Evolutionary conservation across 2,797 vertebrate species (phyloP), one percentile per base, ranked within the genome.

Genomic region (Rhabdophis nuchalis): DNA sequence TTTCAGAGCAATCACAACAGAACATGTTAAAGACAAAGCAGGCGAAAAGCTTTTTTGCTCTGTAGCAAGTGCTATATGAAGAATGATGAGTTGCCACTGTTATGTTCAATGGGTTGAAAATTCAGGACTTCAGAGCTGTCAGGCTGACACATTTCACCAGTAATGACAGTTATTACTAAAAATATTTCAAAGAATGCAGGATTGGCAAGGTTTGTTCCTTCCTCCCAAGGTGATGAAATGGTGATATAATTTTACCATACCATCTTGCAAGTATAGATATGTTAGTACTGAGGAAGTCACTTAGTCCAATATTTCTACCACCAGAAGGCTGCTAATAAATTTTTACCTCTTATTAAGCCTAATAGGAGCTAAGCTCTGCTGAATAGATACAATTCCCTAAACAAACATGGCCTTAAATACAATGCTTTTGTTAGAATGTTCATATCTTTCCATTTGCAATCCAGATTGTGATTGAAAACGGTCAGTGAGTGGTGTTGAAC

Each of bases 201-300:
- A 82, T 87, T 72, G 89, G 92, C 92, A 95, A 92, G 89, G 90
- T 94, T 93, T 94, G 36, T 64, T 92, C 87, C 86, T 95, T 95
- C 95, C 89, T 89, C 89, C 85, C 92, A 91, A 90, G 85, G 93
- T 94, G 95, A 97, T 96, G 95, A 96, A 96, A 96, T 93, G 91
- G 82, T 86, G 88, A 93, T 96, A 92, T 92, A 85, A 6, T 94
- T 95, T 90, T 3, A 0, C 92, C 95, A 95, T 61, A 72, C 92
- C 56, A 91, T 92, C 92, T 96, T 95, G 87, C 93, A 95, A 92
- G 88, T 90, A 94, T 91, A 85, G 89, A 85, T 92, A 89, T 95
- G 87, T 93, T 95, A 68, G 58, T 18, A 89, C 32, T 0, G 0
- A 11, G 27, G 86, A 95, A 92, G 18, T 90, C 93, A 92, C 82